Evolutionary conservation across 2,113 vertebrate species (phyloP).

Genomic region (Lonchura striata): DNA sequence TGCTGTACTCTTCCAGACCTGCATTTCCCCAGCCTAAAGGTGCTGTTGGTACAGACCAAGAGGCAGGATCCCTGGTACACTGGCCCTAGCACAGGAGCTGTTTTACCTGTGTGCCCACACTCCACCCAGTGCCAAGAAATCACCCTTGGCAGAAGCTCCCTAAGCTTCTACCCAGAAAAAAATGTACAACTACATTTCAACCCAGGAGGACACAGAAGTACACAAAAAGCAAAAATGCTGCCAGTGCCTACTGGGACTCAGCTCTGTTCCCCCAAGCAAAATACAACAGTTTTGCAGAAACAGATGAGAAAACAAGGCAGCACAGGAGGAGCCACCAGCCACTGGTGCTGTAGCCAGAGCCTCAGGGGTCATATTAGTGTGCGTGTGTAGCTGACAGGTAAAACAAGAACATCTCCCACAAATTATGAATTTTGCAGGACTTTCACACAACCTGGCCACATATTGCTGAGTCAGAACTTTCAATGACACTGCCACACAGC

Average conservation of each 20-base stretch:
- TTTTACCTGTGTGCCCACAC: background rate
- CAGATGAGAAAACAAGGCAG: background rate
- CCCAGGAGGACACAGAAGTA: background rate
- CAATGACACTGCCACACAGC: accelerated
- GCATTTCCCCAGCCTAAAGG: background rate
- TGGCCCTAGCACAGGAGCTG: background rate
- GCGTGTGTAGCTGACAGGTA: background rate
- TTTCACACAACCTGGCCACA: accelerated
- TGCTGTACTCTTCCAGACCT: background rate
- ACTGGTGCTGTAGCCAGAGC: accelerated
- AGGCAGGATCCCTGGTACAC: accelerated
- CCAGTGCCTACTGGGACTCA: background rate
- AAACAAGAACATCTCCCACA: background rate
- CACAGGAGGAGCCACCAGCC: accelerated
- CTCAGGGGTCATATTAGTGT: accelerated
- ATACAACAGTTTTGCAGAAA: background rate
- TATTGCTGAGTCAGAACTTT: background rate
- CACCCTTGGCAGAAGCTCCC: background rate
- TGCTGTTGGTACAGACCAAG: background rate
- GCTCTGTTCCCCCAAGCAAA: background rate
- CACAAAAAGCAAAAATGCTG: background rate
- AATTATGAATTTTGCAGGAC: background rate
- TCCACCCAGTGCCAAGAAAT: background rate
- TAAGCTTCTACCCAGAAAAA: background rate
- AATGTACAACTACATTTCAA: accelerated